These are phyloP conservation scores for Amazona finschi DNA, from an alignment of 2,797 vertebrate species.

Conservation along the genomic window DNA sequence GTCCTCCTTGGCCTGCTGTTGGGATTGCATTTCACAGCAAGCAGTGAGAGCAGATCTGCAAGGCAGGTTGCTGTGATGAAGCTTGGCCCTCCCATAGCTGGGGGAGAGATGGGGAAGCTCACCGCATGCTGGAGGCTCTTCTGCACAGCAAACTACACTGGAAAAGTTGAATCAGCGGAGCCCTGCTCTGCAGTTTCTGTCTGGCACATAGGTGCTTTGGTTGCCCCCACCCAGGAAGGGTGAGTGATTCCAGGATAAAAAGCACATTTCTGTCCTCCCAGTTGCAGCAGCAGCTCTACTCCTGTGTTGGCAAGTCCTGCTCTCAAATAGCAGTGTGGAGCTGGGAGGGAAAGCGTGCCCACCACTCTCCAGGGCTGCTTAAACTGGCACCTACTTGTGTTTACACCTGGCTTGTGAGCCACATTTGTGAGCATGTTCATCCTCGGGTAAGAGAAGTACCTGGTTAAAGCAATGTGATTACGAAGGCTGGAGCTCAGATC, in stretches of 20 bases:
- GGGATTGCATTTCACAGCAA: not conserved
- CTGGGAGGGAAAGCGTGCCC: not conserved
- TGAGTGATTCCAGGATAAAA: not conserved
- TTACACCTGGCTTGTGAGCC: not conserved
- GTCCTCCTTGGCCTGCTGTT: not conserved
- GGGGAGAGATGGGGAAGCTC: not conserved
- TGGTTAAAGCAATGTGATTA: not conserved
- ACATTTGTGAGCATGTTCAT: accelerated
- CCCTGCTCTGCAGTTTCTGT: not conserved
- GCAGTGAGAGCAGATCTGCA: not conserved
- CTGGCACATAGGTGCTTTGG: accelerated
- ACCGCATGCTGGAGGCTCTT: accelerated
- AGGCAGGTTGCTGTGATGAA: not conserved
- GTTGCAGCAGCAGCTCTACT: not conserved
- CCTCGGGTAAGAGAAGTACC: not conserved
- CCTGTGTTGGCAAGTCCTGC: not conserved
- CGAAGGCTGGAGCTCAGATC: not conserved
- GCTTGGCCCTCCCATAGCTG: not conserved
- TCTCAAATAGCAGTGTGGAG: accelerated
- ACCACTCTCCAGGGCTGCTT: not conserved
- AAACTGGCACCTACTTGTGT: not conserved
- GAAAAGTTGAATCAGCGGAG: not conserved
- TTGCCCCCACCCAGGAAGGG: not conserved
- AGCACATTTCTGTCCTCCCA: not conserved
- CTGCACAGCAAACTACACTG: accelerated